Conservation (phyloP, 2,113 vertebrate species). For the Nymphicus hollandicus region DNA sequence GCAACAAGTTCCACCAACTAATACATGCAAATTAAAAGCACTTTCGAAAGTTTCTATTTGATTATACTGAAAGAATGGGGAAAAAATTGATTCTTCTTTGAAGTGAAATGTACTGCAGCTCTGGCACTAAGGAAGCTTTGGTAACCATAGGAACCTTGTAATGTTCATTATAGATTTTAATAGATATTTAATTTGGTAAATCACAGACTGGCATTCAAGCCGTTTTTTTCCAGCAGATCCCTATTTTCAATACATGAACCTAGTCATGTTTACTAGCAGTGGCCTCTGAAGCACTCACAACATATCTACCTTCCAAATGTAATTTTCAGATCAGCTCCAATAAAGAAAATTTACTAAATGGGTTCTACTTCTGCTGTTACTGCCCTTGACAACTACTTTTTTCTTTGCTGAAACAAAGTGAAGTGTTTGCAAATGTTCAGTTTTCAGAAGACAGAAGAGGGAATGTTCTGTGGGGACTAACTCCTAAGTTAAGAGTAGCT, state of each 20-base stretch:
- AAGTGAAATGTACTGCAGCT: background rate
- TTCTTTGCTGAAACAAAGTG: background rate
- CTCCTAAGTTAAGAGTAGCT: background rate
- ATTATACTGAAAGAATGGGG: background rate
- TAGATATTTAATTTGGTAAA: constrained; percentile 5
- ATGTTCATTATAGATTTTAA: background rate
- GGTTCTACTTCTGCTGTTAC: background rate
- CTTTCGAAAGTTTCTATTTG: background rate
- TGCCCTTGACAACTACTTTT: background rate
- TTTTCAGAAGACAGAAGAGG: background rate
- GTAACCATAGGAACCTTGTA: background rate
- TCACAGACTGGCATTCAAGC: background rate
- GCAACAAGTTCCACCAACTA: background rate
- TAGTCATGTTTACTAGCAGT: background rate
- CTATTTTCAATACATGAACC: background rate
- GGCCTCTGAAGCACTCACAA: background rate
- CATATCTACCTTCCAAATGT: background rate
- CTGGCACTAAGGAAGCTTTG: background rate
- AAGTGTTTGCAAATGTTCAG: constrained; percentile 3
- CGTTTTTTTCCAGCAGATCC: background rate
- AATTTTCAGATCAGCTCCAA: background rate
- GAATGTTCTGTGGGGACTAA: background rate
- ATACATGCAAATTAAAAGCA: background rate
- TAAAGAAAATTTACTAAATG: background rate
- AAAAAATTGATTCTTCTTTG: background rate